Base-by-base conservation (phyloP, 2,888 invertebrate species). In the Heterodera filipjevi region DNA sequence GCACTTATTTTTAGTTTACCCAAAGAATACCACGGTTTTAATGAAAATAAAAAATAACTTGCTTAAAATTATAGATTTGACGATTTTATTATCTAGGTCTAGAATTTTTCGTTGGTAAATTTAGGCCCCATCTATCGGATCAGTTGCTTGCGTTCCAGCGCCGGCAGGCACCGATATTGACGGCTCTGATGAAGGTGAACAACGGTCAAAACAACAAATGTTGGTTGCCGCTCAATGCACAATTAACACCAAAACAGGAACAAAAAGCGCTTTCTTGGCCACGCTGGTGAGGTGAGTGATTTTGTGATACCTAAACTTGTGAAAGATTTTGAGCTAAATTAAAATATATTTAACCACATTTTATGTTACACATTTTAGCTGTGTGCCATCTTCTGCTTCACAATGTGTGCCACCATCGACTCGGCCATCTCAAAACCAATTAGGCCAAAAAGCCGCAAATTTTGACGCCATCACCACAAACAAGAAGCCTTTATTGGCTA, bases 191-290 rank as follows among this genome's bases (percentile, higher is more conserved):
- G 39, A 39, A 6, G 39, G 39, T 68, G 35, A 33, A 16, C 33
- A 68, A 14, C 68, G 68, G 32, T 35, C 33, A 16, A 10, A 10
- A 14, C 16, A 35, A 27, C 68, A 35, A 68, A 14, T 19, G 33
- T 32, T 35, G 35, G 16, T 35, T 14, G 68, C 68, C 14, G 33
- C 68, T 0, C 33, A 68, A 19, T 35, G 68, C 32, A 19, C 68
- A 33, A 22, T 68, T 22, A 5, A 16, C 68, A 68, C 33, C 35
- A 68, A 68, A 68, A 32, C 3, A 35, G 35, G 33, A 35, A 68
- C 16, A 14, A 33, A 68, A 35, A 68, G 68, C 35, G 33, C 35
- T 33, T 68, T 68, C 22, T 68, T 68, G 68, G 68, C 68, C 33
- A 68, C 68, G 16, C 32, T 68, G 33, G 32, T 33, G 12, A 35